Base-by-base conservation (phyloP, 2,888 invertebrate genomes). In the Thereva unica region DNA sequence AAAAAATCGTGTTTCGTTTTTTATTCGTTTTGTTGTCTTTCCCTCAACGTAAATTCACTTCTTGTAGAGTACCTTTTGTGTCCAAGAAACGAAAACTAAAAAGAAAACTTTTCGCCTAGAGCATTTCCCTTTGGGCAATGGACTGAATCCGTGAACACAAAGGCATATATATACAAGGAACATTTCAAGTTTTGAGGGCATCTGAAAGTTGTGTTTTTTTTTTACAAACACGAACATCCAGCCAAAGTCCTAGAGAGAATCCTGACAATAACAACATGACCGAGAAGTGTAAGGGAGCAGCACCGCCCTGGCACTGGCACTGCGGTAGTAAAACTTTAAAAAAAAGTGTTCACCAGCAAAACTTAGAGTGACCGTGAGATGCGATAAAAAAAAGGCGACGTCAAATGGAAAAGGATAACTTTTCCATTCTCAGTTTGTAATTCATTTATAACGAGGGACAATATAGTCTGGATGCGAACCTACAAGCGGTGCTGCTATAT, bases 381-480 rank as follows among this genome's bases (percentile, higher is more conserved):
- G 35, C 50, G 10, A 38, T n/a, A 64, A 64, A 64, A 35, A 64
- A 64, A 23, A 23, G 53, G 44, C 53, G 53, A 53, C 50, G 50
- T 61, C 61, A 61, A 61, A 50, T 61, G 23, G 61, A 50, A 61
- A 61, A 40, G 61, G 61, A 61, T 61, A 61, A 61, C 61, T 61
- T 61, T 61, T 41, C 50, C 61, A 50, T 50, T 61, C 61, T 61
- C 50, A 61, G 61, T 61, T 61, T 61, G 61, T 61, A 64, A 64
- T 64, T 47, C 54, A 64, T 64, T 47, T 47, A 65, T 55, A 55
- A 65, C 49, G 34, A 41, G 34, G 49, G 54, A 65, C 65, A 65
- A 65, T 65, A 65, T 65, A 65, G 65, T 65, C 65, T 65, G 47
- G 65, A 65, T 55, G 40, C 65, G 47, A 61, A 61, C 59, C 53